Evolutionary conservation across 1,140 invertebrate species (phyloP).

Genomic region (Drosophila biarmipes): DNA sequence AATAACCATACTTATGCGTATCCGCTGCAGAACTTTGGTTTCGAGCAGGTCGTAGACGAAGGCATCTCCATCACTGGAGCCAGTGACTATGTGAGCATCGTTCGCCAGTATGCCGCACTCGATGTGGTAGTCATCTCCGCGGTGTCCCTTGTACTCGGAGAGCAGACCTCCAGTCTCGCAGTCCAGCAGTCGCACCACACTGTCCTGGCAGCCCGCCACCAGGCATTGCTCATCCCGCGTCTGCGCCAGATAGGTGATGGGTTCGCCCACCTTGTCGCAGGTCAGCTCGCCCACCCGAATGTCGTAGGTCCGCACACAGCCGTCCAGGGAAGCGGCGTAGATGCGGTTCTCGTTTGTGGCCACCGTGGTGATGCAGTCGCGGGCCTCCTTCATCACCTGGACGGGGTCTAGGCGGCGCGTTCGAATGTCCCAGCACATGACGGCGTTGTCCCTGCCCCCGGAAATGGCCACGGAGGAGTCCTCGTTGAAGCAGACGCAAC

Average conservation of each 20-base stretch:
- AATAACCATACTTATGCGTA: constrained; percentile 80
- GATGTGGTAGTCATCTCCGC: constrained; percentile 91
- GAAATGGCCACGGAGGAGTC: constrained; percentile 94
- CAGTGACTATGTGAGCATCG: constrained; percentile 94
- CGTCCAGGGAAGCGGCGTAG: constrained; percentile 95
- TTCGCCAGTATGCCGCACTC: constrained; percentile 93
- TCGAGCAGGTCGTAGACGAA: constrained; percentile 95
- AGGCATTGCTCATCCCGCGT: constrained; percentile 90
- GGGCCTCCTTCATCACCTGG: constrained; percentile 94
- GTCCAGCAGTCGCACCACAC: constrained; percentile 93
- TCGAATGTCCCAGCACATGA: constrained; percentile 95
- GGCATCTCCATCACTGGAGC: constrained; percentile 93
- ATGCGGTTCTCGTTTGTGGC: constrained; percentile 96
- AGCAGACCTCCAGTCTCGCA: constrained; percentile 94
- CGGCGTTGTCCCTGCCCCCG: constrained; percentile 95
- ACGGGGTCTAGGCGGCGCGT: constrained; percentile 90
- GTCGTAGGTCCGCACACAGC: constrained; percentile 94
- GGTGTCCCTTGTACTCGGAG: constrained; percentile 92
- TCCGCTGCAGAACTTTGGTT: constrained; percentile 87
- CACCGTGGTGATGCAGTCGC: constrained; percentile 95
- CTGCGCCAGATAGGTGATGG: constrained; percentile 90
- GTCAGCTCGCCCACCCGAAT: constrained; percentile 92
- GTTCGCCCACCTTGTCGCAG: constrained; percentile 93
- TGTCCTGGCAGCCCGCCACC: constrained; percentile 93
- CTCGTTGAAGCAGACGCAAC: constrained; percentile 96